Percentiles rank a stretch among this genome's conserved stretches.
These are phyloP conservation scores for Phainopepla nitens DNA, from an alignment of 2,113 vertebrate genomes.

Conservation along the genomic window DNA sequence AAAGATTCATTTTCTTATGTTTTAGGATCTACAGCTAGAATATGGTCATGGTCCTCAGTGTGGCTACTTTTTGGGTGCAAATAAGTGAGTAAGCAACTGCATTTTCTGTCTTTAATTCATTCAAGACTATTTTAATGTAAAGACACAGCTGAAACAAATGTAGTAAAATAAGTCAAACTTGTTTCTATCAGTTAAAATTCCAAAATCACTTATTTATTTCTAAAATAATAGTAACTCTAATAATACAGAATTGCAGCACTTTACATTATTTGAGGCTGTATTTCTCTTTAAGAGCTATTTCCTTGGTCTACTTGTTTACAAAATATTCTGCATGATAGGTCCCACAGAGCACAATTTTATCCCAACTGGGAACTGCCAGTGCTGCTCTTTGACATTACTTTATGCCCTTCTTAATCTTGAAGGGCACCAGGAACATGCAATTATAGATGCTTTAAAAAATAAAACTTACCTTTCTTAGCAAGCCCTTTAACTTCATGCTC, in stretches of 20 bases:
- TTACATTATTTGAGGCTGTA: neutral
- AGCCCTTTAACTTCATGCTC: neutral
- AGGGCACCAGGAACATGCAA: neutral
- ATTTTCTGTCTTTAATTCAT: neutral
- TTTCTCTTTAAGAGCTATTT: neutral
- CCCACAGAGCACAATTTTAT: neutral
- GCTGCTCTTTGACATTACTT: neutral
- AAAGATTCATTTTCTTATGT: neutral
- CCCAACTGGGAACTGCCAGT: neutral
- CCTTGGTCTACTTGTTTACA: neutral
- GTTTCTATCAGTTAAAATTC: neutral
- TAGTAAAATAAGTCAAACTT: neutral
- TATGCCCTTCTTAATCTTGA: neutral
- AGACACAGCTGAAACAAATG: neutral
- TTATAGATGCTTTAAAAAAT: neutral
- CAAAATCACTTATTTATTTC: neutral
- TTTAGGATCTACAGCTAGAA: slow-evolving; percentile 90
- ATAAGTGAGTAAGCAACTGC: slow-evolving; percentile 85
- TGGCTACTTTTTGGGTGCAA: slow-evolving; percentile 86
- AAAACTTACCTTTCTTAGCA: neutral
- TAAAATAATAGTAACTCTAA: neutral
- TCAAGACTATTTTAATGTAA: neutral
- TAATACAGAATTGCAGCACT: neutral
- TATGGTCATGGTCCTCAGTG: slow-evolving; percentile 84
- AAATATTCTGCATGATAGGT: neutral